A percentile compares a stretch with the other conserved stretches of the same genome.
phyloP scores from a whole-genome alignment of 2,888 invertebrate genomes.

The Morinoia aosen region DNA sequence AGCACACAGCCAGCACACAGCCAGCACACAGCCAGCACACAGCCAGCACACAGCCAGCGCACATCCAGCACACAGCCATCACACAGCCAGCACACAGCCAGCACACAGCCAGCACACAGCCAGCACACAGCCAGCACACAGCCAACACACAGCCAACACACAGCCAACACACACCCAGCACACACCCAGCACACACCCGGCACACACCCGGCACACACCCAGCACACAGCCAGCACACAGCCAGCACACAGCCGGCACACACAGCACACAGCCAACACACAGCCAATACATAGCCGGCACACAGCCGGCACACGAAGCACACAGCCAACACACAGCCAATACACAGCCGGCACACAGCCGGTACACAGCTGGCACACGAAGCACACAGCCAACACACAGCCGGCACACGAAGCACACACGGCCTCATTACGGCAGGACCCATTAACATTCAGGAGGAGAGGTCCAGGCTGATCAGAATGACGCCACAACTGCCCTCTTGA shows the following conservation, averaged over 20 bases:
- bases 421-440: background rate
- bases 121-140: too few relatives aligned
- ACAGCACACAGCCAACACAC: too few relatives aligned
- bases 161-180: background rate
- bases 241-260: background rate
- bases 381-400: background rate
- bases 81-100: too few relatives aligned
- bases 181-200: too few relatives aligned
- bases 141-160: background rate
- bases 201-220: too few relatives aligned
- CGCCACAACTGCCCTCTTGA: slow-evolving; percentile 1
- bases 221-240: too few relatives aligned
- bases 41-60: too few relatives aligned
- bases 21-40: too few relatives aligned
- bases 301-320: too few relatives aligned
- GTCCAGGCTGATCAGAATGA: background rate
- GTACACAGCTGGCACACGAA: background rate
- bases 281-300: too few relatives aligned
- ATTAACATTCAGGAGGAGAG: background rate
- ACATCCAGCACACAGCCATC: background rate
- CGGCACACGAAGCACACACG: background rate
- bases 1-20: background rate
- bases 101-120: too few relatives aligned
- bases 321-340: background rate
- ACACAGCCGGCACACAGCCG: background rate